Evolutionary conservation across 2,797 vertebrate genomes (phyloP), one percentile per base, ranked within the genome.

Genomic region (Natrix natrix): DNA sequence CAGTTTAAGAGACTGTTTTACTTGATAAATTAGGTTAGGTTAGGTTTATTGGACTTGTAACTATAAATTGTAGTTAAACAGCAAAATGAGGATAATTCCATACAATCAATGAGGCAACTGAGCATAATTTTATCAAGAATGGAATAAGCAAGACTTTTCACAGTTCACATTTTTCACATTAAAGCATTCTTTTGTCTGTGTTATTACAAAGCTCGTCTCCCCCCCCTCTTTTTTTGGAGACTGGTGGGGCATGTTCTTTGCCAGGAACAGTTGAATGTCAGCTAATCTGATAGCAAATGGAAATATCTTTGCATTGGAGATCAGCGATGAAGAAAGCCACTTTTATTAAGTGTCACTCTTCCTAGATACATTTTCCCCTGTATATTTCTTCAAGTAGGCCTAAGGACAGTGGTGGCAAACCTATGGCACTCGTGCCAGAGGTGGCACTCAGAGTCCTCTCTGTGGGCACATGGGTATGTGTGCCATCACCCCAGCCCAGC

Each of bases 151-250:
- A 56, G 28, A 54, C 37, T 52, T 12, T 89, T 83, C 4, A 24
- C 20, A 20, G n/a, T 24, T 63, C 28, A 24, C 17, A 20, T 32
- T 83, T 78, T 83, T 24, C 43, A 74, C 20, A 24, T 56, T 74
- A 56, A 90, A 90, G 55, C 8, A 37, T 56, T 24, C 2, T 55
- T 48, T 16, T n/a, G 43, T 20, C 20, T 63, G 60, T 90, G 48
- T 90, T 92, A 57, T 48, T 57, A 66, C 8, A 17, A 66, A 12
- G 22, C 22, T 48, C 10, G 2, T 8, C 43, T 57, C 0, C 13
- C 69, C 16, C 0, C 3, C 2, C 0, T 10, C 2, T 16, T 8
- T 17, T 43, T 56, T 32, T 26, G 1, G 37, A 22, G 37, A 24
- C 16, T 69, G 26, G 43, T 59, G 54, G 17, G 26, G 8, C 2